Evolutionary conservation across 2,888 invertebrate genomes (phyloP), one percentile per base, ranked within the genome.

Genomic region (Lepidochitona cinerea): DNA sequence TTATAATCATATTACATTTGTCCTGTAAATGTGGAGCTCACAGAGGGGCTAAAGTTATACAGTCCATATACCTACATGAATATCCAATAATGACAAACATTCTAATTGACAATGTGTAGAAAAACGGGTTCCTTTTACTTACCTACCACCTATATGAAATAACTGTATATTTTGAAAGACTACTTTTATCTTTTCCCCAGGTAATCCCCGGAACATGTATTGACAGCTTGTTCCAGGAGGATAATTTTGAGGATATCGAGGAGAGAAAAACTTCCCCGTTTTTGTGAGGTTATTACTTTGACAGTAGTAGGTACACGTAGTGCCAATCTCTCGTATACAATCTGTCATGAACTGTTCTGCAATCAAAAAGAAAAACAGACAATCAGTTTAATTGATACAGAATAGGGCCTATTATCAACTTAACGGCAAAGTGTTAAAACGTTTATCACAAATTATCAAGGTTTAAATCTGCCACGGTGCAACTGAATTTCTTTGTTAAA

Each of bases 181-280:
- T 18, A 91, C 81, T 74, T 83, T 80, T 26, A 91, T 87, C 73
- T 81, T 82, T 75, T 91, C 90, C 18, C 87, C 82, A 32, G 82
- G 76, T 49, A 81, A 81, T 49, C 89, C 91, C 65, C 83, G 81
- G 81, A 92, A 91, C 66, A 88, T 84, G 78, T 90, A 92, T 70
- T 87, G 86, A 81, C 91, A 92, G 72, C 85, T 86, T 7, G 89
- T 82, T 71, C 85, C 84, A 29, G 87, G 80, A 0, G 90, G 89
- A 79, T 91, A 92, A 66, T 87, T 88, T 79, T 90, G 90, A 14
- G 90, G 90, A 77, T 89, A 90, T 70, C 79, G 73, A 0, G 89
- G 89, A 0, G 89, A 89, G 80, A 88, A 90, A 74, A 90, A 88
- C 36, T 81, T 79, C 18, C 90, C 89, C 32, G 75, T 73, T 70